phyloP scores from a whole-genome alignment of 2,888 invertebrate genomes.

The Apamea sordens region DNA sequence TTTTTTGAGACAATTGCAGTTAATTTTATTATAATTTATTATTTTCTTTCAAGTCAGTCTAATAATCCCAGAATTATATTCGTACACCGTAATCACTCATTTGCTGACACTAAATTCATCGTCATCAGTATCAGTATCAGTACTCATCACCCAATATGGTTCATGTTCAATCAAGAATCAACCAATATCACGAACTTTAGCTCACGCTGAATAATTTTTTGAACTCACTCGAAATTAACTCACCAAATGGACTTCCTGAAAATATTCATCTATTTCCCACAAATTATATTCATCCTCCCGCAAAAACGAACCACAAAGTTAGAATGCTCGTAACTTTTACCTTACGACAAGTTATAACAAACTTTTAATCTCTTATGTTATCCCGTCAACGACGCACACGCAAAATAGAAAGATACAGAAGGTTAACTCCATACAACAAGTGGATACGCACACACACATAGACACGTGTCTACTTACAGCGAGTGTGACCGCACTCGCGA shows the following conservation, averaged over 20 bases:
- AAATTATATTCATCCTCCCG: conserved; percentile 50
- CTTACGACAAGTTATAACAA: conserved; percentile 66
- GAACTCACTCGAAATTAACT: conserved; percentile 5
- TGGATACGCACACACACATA: background rate
- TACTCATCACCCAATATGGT: background rate
- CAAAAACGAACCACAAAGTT: conserved; percentile 54
- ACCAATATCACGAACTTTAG: too few species aligned
- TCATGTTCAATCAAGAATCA: background rate
- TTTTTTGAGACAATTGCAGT: background rate
- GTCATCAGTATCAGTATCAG: too few species aligned
- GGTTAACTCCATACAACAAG: background rate
- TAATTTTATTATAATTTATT: background rate
- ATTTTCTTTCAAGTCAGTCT: background rate
- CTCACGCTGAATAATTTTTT: background rate
- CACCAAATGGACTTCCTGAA: conserved; percentile 5
- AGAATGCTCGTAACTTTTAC: conserved; percentile 60
- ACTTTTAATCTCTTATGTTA: conserved; percentile 76
- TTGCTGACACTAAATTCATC: background rate
- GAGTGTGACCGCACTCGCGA: too few species aligned
- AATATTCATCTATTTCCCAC: conserved; percentile 14
- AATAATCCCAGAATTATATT: background rate
- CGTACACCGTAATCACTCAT: background rate
- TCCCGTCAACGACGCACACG: conserved; percentile 63
- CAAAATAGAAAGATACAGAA: conserved; percentile 12
- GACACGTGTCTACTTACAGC: background rate